phyloP scores from a whole-genome alignment of 2,113 vertebrate species.

The Lepisosteus oculatus region DNA sequence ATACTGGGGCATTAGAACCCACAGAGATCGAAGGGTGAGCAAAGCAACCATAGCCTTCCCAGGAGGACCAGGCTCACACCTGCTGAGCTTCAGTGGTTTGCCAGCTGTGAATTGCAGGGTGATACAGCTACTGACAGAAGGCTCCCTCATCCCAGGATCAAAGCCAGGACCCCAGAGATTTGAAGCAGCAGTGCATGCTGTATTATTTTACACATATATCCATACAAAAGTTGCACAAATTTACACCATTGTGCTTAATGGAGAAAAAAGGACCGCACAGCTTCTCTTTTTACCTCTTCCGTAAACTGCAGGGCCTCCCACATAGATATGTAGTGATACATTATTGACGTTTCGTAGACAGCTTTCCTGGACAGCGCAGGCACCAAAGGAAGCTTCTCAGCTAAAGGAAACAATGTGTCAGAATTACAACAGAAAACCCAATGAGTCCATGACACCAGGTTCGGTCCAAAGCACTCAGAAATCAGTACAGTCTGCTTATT shows the following conservation, averaged over 20 bases:
- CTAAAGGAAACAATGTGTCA: conserved; percentile 38
- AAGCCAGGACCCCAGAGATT: neutral
- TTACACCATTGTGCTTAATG: neutral
- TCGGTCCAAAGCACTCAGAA: too few relatives aligned
- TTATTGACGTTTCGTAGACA: conserved; percentile 39
- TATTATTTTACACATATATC: conserved; percentile 4
- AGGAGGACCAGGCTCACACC: too few relatives aligned
- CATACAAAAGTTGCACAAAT: neutral
- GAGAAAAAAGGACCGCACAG: neutral
- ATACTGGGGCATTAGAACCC: too few relatives aligned
- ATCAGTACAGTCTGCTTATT: too few relatives aligned
- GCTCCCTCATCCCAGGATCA: too few relatives aligned
- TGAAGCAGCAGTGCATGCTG: neutral
- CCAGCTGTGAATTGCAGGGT: too few relatives aligned
- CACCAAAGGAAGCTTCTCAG: conserved; percentile 45
- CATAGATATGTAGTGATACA: conserved; percentile 74
- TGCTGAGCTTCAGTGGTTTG: too few relatives aligned
- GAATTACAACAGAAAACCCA: conserved; percentile 6
- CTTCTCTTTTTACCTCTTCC: conserved; percentile 57
- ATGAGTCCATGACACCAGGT: too few relatives aligned
- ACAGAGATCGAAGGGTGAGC: too few relatives aligned
- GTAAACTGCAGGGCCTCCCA: conserved; percentile 75
- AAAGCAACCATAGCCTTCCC: too few relatives aligned
- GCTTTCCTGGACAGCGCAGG: conserved; percentile 40
- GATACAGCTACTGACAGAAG: too few relatives aligned